phyloP scores from a whole-genome alignment of 2,888 invertebrate genomes.

The Ceratothoa steindachneri region DNA sequence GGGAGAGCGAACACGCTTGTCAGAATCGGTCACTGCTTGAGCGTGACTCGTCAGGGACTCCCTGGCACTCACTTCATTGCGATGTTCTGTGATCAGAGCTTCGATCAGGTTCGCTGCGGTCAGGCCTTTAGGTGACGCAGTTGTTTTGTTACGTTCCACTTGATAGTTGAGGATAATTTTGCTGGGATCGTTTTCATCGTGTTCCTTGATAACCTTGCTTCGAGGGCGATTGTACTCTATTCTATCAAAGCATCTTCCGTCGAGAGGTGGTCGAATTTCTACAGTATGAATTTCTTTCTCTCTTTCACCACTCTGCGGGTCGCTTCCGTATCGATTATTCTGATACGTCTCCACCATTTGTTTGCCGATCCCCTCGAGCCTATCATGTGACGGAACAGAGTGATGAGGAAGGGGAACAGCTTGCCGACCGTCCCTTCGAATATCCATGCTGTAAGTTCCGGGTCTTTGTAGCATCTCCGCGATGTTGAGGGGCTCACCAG shows the following conservation, averaged over 20 bases:
- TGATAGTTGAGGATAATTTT: not conserved
- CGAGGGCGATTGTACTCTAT: not conserved
- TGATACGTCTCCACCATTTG: constrained; percentile 30
- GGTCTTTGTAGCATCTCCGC: constrained; percentile 5
- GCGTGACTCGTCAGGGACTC: not conserved
- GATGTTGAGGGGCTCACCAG: constrained; percentile 11
- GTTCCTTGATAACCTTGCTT: not conserved
- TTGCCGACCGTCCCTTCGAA: constrained; percentile 20
- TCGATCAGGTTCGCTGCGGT: constrained; percentile 43
- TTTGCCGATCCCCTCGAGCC: constrained; percentile 27
- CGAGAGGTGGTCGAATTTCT: not conserved
- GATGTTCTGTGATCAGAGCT: constrained; percentile 37
- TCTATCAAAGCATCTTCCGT: not conserved
- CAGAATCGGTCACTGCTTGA: not conserved
- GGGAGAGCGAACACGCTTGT: constrained; percentile 8
- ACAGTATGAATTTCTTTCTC: constrained; percentile 11
- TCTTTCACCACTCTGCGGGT: not conserved
- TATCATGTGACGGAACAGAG: constrained; percentile 13
- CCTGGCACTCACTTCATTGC: constrained; percentile 17
- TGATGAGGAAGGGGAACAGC: constrained; percentile 21
- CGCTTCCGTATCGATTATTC: constrained; percentile 1
- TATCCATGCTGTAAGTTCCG: constrained; percentile 20
- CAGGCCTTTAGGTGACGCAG: constrained; percentile 17
- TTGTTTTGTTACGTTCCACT: constrained; percentile 19
- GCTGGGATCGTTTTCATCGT: not conserved